Evolutionary conservation across 2,888 invertebrate genomes (phyloP), one percentile per base, ranked within the genome.

Genomic region (Andrena hattorfiana): DNA sequence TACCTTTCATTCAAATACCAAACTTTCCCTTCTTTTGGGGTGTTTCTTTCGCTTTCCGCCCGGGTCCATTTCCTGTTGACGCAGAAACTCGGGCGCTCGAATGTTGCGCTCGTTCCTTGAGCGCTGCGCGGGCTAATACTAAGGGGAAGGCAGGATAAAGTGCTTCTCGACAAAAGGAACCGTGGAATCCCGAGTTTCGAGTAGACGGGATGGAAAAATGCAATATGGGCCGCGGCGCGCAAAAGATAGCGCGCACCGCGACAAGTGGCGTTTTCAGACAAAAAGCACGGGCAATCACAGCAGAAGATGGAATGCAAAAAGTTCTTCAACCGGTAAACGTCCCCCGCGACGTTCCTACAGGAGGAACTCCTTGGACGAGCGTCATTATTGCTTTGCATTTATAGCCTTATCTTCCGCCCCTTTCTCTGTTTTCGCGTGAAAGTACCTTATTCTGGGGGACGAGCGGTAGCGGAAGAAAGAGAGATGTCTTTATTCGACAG

Each of bases 281-380:
- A 87, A 78, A 86, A 86, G 76, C 82, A 64, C 70, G 66, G 42
- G 85, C 82, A 79, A 82, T 86, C 86, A 67, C 68, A 71, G 69
- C 76, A 73, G 76, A 84, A 87, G 78, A 84, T 78, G 83, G 73
- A 79, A 84, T 74, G 72, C 71, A 79, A 84, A 82, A 85, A 85
- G 75, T 83, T 32, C 66, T 76, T 80, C 80, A 56, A 28, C 76
- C 79, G 73, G 80, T 81, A 84, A 87, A 76, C 76, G 81, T 66
- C 51, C 16, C 26, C 26, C 51, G 42, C 67, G 62, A 75, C 62
- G 75, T 64, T 56, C 20, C 77, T 69, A 26, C 49, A 16, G 6
- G 26, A 68, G 62, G 32, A 76, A 68, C 54, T 67, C 62, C 54
- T 62, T 54, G 16, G 16, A 62, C 10, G 35, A 13, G 66, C 68